A percentile compares a stretch with the other conserved stretches of the same genome.
phyloP scores from a whole-genome alignment of 2,888 invertebrate species.

The Timandra comae region DNA sequence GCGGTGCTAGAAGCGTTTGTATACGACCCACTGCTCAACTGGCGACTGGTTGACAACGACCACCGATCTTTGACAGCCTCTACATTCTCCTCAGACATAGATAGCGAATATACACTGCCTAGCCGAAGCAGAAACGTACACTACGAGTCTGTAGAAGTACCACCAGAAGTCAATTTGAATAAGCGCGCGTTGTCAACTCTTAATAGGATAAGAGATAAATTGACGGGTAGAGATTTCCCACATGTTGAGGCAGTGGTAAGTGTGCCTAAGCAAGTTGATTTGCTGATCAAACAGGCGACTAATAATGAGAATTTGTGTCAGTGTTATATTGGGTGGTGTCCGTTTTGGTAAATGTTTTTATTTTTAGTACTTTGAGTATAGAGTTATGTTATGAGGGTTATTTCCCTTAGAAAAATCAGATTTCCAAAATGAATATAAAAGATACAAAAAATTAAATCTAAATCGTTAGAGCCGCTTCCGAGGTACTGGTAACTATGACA shows the following conservation, averaged over 20 bases:
- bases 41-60: slow-evolving; percentile 83
- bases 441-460: too few relatives aligned
- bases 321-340: slow-evolving; percentile 99
- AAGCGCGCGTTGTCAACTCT: slow-evolving; percentile 95
- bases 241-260: slow-evolving; percentile 82
- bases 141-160: slow-evolving; percentile 63
- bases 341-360: slow-evolving; percentile 85
- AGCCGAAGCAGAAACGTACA: slow-evolving; percentile 54
- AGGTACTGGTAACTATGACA: too few relatives aligned
- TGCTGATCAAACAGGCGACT: slow-evolving; percentile 96
- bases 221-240: slow-evolving; percentile 96
- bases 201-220: slow-evolving; percentile 93
- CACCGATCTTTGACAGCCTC: slow-evolving; percentile 57
- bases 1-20: slow-evolving; percentile 99
- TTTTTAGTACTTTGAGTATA: too few relatives aligned
- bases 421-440: too few relatives aligned
- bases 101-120: slow-evolving; percentile 57
- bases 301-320: slow-evolving; percentile 99
- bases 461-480: too few relatives aligned
- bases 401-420: too few relatives aligned
- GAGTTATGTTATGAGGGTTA: too few relatives aligned
- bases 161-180: slow-evolving; percentile 88
- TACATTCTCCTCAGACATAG: slow-evolving; percentile 60
- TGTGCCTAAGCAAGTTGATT: slow-evolving; percentile 93
- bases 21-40: slow-evolving; percentile 97